Conservation (phyloP, 2,888 invertebrate genomes). For the Lutraria lutraria region DNA sequence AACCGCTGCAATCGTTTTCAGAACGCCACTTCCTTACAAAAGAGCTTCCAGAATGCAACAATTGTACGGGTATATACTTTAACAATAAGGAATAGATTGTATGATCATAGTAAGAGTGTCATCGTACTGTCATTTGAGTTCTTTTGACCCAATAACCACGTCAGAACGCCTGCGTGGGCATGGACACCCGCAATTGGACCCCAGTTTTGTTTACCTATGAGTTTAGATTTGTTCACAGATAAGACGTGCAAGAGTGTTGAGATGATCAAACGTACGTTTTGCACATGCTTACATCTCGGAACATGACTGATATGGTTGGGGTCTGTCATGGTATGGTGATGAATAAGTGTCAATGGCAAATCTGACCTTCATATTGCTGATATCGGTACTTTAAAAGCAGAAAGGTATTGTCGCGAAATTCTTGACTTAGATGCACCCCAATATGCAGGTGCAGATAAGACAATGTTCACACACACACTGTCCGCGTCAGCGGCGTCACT, state of each 20-base stretch:
- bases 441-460: neutral
- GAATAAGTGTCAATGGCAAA: too few species aligned
- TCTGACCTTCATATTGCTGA: neutral
- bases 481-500: too few species aligned
- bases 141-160: neutral
- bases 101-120: too few species aligned
- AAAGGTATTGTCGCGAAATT: neutral
- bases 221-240: constrained; percentile 44
- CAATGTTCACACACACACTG: too few species aligned
- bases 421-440: neutral
- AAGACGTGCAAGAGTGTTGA: constrained; percentile 34
- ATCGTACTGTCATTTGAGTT: neutral
- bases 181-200: neutral
- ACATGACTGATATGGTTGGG: too few species aligned
- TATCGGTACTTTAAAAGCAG: neutral
- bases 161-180: neutral
- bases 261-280: constrained; percentile 25
- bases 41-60: too few species aligned
- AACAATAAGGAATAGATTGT: too few species aligned
- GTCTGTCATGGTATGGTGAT: too few species aligned
- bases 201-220: constrained; percentile 39
- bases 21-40: too few species aligned
- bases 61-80: too few species aligned
- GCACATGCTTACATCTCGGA: too few species aligned
- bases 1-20: too few species aligned